Evolutionary conservation across 2,113 vertebrate species (phyloP).

Genomic region (Lichenostomus cassidix): DNA sequence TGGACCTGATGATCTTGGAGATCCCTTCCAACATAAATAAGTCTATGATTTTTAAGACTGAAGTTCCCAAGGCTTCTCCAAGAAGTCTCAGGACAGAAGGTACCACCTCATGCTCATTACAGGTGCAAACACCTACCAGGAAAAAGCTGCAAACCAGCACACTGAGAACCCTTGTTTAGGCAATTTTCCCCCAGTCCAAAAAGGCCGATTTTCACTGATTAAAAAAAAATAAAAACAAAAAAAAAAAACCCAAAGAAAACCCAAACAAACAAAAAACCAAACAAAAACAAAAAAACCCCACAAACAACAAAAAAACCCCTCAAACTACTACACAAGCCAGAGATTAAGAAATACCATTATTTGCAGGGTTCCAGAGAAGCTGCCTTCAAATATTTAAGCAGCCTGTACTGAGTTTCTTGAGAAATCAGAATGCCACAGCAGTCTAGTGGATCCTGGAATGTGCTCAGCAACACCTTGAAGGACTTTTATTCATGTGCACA

Average conservation of each 20-base stretch:
- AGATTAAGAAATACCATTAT: background rate
- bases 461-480: background rate
- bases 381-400: background rate
- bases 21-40: fast-evolving
- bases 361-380: background rate
- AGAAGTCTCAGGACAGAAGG: background rate
- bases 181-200: background rate
- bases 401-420: background rate
- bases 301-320: background rate
- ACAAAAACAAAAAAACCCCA: background rate
- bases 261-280: fast-evolving
- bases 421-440: background rate
- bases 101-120: background rate
- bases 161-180: background rate
- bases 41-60: background rate
- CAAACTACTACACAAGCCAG: background rate
- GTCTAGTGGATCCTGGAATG: background rate
- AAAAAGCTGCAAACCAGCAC: background rate
- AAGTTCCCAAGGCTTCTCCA: background rate
- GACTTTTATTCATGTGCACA: background rate
- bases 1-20: background rate
- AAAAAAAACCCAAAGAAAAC: background rate
- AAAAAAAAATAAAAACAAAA: background rate
- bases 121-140: background rate
- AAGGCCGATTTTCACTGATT: background rate